Percentiles rank a stretch among this genome's conserved stretches.
phyloP scores from a whole-genome alignment of 1,140 invertebrate genomes.

The Orchestia grillus region DNA sequence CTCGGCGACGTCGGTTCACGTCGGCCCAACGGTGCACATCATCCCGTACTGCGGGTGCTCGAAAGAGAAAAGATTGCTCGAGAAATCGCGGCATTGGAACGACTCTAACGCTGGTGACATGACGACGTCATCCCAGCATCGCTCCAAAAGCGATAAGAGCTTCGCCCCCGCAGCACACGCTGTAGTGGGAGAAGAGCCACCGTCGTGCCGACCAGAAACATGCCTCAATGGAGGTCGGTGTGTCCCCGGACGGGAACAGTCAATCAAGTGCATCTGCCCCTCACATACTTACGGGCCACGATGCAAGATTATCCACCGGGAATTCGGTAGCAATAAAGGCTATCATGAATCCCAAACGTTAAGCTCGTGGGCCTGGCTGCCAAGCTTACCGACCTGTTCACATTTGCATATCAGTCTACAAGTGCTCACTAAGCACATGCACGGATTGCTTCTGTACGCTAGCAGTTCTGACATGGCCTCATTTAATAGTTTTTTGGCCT shows the following conservation, averaged over 20 bases:
- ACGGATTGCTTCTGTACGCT: constrained; percentile 56
- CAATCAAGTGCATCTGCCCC: constrained; percentile 56
- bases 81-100: neutral
- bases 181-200: constrained; percentile 32
- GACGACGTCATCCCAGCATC: neutral
- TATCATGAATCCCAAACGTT: neutral
- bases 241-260: neutral
- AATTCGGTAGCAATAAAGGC: neutral
- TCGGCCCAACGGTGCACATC: constrained; percentile 19
- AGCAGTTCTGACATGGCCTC: constrained; percentile 14
- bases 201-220: constrained; percentile 13
- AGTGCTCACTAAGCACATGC: constrained; percentile 46
- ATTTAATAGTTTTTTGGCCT: neutral
- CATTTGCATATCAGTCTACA: constrained; percentile 58
- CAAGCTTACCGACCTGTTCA: constrained; percentile 48
- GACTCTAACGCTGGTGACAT: neutral
- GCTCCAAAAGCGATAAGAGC: neutral
- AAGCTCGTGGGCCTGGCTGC: constrained; percentile 57
- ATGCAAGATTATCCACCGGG: constrained; percentile 53
- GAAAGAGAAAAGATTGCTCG: neutral
- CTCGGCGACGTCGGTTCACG: neutral
- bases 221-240: constrained; percentile 41
- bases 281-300: constrained; percentile 49
- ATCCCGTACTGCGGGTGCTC: constrained; percentile 45
- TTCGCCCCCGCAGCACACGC: constrained; percentile 22